Percentiles rank a stretch among this genome's conserved stretches.
These are phyloP conservation scores for Eupristina koningsbergeri DNA, from an alignment of 1,140 invertebrate genomes.

Conservation along the genomic window DNA sequence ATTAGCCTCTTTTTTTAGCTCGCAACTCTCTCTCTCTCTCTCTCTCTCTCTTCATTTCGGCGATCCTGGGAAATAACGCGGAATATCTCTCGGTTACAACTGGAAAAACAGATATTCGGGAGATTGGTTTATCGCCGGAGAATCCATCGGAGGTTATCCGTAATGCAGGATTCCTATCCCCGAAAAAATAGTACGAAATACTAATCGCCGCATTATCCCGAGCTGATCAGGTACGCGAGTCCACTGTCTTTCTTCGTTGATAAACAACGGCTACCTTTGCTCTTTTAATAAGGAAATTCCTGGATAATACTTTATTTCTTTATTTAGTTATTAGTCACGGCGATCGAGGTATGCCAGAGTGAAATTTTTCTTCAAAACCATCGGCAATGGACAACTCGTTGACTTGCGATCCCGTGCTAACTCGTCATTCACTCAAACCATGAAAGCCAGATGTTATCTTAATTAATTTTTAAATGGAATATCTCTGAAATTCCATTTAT, in stretches of 20 bases:
- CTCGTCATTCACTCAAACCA: not conserved
- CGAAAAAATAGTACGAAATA: not conserved
- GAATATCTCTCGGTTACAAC: not conserved
- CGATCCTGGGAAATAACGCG: not conserved
- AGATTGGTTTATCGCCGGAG: not conserved
- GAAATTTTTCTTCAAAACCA: not conserved
- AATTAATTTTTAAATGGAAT: not conserved
- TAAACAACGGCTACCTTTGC: not conserved
- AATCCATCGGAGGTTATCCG: not conserved
- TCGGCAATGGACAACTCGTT: slow-evolving; percentile 1
- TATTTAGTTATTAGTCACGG: not conserved
- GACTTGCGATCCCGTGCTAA: not conserved
- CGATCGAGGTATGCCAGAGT: not conserved
- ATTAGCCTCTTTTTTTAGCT: not conserved
- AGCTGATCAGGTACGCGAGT: not conserved
- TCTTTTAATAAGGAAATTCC: not conserved
- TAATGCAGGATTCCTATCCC: not conserved
- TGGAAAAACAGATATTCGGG: not conserved
- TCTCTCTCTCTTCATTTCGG: not conserved
- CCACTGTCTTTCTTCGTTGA: not conserved
- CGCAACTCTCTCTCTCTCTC: too few relatives aligned
- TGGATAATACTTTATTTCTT: not conserved
- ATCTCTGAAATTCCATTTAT: not conserved
- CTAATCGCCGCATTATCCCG: not conserved
- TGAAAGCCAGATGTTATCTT: not conserved